These are phyloP conservation scores for Vidua macroura DNA, from an alignment of 2,113 vertebrate genomes.

Conservation along the genomic window DNA sequence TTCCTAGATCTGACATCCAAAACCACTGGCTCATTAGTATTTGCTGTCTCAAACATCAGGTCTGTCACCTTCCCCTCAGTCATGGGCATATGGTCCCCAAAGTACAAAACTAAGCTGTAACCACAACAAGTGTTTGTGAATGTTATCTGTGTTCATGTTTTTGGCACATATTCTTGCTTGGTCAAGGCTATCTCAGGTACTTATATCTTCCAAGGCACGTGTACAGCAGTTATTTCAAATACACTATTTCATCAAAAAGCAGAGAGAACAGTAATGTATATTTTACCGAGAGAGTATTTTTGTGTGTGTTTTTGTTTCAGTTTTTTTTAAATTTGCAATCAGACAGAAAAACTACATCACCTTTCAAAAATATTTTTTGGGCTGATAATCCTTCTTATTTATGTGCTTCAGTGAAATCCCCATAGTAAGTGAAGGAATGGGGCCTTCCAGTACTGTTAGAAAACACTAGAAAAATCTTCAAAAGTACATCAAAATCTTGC, in stretches of 20 bases:
- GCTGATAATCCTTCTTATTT: neutral
- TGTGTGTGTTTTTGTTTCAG: no score
- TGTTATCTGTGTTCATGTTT: neutral
- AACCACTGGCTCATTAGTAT: neutral
- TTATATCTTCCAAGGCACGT: neutral
- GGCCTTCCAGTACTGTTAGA: neutral
- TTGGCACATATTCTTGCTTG: neutral
- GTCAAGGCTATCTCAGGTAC: neutral
- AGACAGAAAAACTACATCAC: neutral
- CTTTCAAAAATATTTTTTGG: neutral
- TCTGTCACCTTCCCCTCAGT: neutral
- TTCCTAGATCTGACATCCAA: neutral
- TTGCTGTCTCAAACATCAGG: neutral
- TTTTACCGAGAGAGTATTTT: neutral
- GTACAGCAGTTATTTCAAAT: neutral
- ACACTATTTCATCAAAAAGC: neutral
- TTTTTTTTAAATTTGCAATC: neutral
- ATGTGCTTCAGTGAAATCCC: neutral
- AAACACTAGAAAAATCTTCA: neutral
- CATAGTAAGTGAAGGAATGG: neutral
- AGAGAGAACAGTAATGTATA: neutral
- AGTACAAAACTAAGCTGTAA: neutral
- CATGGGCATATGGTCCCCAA: neutral
- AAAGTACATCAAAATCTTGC: neutral
- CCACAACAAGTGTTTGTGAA: neutral